Percentiles rank a stretch among this genome's conserved stretches.
phyloP scores from a whole-genome alignment of 2,888 invertebrate species.

The Drosophila kambysellisi region DNA sequence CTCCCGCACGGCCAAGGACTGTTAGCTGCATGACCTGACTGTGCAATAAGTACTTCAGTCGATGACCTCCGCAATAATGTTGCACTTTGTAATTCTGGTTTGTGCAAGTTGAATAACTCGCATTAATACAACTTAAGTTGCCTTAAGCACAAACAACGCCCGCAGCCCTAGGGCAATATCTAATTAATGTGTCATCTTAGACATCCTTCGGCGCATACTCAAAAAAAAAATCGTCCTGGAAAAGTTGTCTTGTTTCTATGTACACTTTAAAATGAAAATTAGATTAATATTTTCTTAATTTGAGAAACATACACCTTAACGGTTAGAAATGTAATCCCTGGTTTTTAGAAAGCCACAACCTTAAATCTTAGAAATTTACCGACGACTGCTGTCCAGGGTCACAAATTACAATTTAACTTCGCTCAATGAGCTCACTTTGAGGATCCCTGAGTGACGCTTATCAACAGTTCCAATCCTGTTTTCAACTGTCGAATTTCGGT shows the following conservation, averaged over 20 bases:
- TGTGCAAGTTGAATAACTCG: constrained; percentile 1
- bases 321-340: too few relatives aligned
- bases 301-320: too few relatives aligned
- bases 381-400: constrained; percentile 9
- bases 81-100: constrained; percentile 21
- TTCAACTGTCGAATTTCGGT: constrained; percentile 39
- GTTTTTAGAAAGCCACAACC: not conserved
- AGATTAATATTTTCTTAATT: too few relatives aligned
- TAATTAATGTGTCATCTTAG: constrained; percentile 70
- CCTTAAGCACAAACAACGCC: not conserved
- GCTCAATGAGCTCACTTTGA: constrained; percentile 48
- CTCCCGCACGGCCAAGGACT: not conserved
- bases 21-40: constrained; percentile 4
- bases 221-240: not conserved
- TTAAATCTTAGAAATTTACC: not conserved
- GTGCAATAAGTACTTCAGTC: constrained; percentile 34
- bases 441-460: constrained; percentile 32
- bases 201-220: constrained; percentile 21
- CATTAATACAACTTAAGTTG: constrained; percentile 4
- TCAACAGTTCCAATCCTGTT: constrained; percentile 6
- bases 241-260: not conserved
- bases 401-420: constrained; percentile 60
- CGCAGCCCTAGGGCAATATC: constrained; percentile 38
- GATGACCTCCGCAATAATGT: constrained; percentile 45
- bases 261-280: not conserved